These are phyloP conservation scores for Acanthochromis polyacanthus DNA, from an alignment of 2,113 vertebrate genomes.

Conservation along the genomic window DNA sequence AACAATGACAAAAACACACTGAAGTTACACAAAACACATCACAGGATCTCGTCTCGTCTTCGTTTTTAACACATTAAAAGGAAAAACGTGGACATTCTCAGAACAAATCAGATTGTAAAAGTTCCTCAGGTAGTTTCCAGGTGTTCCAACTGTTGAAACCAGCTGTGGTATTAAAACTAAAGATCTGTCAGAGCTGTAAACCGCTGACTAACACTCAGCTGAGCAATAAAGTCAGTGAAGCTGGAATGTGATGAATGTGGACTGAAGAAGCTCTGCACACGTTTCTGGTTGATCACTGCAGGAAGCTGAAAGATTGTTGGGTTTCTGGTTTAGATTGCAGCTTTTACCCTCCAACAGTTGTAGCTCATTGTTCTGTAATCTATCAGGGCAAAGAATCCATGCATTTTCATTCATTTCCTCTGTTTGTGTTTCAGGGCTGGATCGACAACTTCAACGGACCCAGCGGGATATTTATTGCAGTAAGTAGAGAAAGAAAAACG, in stretches of 20 bases:
- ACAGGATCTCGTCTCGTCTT: too few species aligned
- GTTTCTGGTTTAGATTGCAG: not conserved
- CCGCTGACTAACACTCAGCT: not conserved
- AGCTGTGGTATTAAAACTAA: too few species aligned
- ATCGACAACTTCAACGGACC: slow-evolving; percentile 99
- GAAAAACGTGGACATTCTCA: too few species aligned
- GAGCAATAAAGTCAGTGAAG: not conserved
- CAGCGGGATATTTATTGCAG: slow-evolving; percentile 97
- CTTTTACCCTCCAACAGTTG: not conserved
- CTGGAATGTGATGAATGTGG: not conserved
- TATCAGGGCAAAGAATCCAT: not conserved
- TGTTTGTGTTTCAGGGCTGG: slow-evolving; percentile 89
- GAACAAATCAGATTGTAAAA: too few species aligned
- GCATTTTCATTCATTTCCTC: too few species aligned
- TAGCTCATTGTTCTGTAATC: not conserved
- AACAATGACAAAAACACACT: too few species aligned
- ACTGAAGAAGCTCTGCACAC: not conserved
- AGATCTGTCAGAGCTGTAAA: too few species aligned
- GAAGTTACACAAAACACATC: too few species aligned
- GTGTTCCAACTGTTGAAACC: too few species aligned
- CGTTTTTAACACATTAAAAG: too few species aligned
- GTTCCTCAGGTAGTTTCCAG: too few species aligned
- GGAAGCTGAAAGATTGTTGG: not conserved
- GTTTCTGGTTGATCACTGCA: not conserved
- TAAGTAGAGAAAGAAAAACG: slow-evolving; percentile 79